phyloP scores from a whole-genome alignment of 2,888 invertebrate species.

The Rosalia funebris region DNA sequence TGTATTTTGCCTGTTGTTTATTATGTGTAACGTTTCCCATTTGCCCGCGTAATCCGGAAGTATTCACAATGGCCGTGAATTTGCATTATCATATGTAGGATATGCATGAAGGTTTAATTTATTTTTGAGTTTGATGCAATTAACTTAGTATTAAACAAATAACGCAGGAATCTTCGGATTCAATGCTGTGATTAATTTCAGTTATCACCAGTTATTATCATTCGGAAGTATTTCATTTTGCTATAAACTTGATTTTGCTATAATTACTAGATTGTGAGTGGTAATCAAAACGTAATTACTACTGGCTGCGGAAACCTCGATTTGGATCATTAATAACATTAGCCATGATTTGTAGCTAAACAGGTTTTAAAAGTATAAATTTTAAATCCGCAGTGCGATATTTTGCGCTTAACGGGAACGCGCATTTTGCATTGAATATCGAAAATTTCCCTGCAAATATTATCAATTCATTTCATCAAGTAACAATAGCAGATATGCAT shows the following conservation, averaged over 20 bases:
- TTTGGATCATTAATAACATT: not conserved
- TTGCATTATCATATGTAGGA: not conserved
- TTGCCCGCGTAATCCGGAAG: conserved; percentile 9
- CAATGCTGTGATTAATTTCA: not conserved
- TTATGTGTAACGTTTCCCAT: conserved; percentile 19
- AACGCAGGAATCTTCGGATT: not conserved
- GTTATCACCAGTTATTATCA: not conserved
- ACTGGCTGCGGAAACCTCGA: not conserved
- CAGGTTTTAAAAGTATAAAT: not conserved
- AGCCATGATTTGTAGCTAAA: not conserved
- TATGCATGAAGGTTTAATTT: not conserved
- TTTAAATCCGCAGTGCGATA: too few relatives aligned
- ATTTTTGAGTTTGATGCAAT: not conserved
- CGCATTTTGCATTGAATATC: too few relatives aligned
- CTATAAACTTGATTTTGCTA: not conserved
- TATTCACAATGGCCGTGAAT: conserved; percentile 5
- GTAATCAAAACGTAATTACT: not conserved
- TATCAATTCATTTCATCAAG: too few relatives aligned
- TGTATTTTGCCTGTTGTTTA: conserved; percentile 6
- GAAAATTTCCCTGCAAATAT: too few relatives aligned
- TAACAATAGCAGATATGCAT: too few relatives aligned
- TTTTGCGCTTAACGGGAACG: too few relatives aligned
- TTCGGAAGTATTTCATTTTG: not conserved
- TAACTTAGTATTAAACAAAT: not conserved
- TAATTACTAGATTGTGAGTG: not conserved